Evolutionary conservation across 1,140 invertebrate genomes (phyloP), one percentile per base, ranked within the genome.

Genomic region (Anadara kagoshimensis): DNA sequence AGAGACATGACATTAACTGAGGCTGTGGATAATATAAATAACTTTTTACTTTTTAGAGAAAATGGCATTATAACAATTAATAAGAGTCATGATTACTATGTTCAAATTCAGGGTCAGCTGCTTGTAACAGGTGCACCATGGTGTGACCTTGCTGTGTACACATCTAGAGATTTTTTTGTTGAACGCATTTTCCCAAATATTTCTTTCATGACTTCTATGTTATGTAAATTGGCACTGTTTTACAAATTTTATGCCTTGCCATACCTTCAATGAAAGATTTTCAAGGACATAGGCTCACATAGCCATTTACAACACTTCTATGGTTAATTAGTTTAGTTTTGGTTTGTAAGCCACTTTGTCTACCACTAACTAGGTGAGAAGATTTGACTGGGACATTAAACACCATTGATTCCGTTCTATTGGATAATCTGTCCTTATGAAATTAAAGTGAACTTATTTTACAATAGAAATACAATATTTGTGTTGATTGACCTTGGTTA

Each of bases 111-210:
- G 16, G 66, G 66, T 47, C 66, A 64, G 16, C 45, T 75, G 29
- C 43, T 75, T 47, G 53, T 70, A 24, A 69, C 59, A 22, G 66
- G 59, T 56, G 73, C 66, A 63, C 65, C 65, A 36, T 75, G 20
- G 20, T 69, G 73, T 69, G 65, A 75, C 20, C 70, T 75, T 64
- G 44, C 66, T 51, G 68, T 71, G 1, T 70, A 73, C 22, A 58
- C 56, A 3, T 41, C 36, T 41, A 18, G 41, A 22, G 61, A 73
- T 16, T 49, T 73, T 26, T 22, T 20, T 49, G 62, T 65, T 41
- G n/a, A 54, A 22, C 56, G 62, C 56, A 51, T 73, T 14, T 66
- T 65, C 3, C 70, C 70, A 18, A 54, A 73, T 54, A 53, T n/a
- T 26, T 41, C 54, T 29, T 64, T 65, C 51, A 29, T 54, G 41